These are phyloP conservation scores for Cynoglossus semilaevis DNA, from an alignment of 2,113 vertebrate genomes.

Conservation along the genomic window DNA sequence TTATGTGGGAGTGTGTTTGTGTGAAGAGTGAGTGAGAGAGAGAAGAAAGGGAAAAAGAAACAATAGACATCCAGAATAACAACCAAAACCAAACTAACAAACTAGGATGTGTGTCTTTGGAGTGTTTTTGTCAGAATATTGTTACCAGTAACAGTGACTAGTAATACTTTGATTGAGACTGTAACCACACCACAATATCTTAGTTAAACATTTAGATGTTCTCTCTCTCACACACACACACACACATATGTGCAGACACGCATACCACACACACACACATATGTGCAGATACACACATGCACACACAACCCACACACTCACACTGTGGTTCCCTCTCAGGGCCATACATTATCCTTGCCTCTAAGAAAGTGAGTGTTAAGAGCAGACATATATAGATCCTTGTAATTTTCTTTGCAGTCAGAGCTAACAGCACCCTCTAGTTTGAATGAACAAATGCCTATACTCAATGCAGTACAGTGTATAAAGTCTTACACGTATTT, in stretches of 20 bases:
- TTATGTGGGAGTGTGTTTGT: constrained; percentile 5
- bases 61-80: constrained; percentile 20
- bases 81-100: constrained; percentile 12
- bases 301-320: background rate
- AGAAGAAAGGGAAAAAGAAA: constrained; percentile 8
- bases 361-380: constrained; percentile 28
- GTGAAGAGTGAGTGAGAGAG: constrained; percentile 15
- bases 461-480: too few species aligned
- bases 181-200: constrained; percentile 46
- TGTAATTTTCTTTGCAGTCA: constrained; percentile 29
- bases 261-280: background rate
- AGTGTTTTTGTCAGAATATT: constrained; percentile 23
- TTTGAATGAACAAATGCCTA: too few species aligned
- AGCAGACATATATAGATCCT: constrained; percentile 44
- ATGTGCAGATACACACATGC: constrained; percentile 1
- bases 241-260: background rate
- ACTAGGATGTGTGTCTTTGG: constrained; percentile 12
- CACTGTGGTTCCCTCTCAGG: constrained; percentile 4
- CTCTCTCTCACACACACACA: constrained; percentile 6
- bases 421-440: constrained; percentile 16
- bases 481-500: too few species aligned
- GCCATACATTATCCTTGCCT: constrained; percentile 31
- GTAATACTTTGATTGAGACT: constrained; percentile 45
- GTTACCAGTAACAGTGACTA: constrained; percentile 57
- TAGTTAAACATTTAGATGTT: constrained; percentile 11